A percentile compares a stretch with the other conserved stretches of the same genome.
Conservation (phyloP, 1,140 invertebrate genomes). For the Drosophila lacertosa region DNA sequence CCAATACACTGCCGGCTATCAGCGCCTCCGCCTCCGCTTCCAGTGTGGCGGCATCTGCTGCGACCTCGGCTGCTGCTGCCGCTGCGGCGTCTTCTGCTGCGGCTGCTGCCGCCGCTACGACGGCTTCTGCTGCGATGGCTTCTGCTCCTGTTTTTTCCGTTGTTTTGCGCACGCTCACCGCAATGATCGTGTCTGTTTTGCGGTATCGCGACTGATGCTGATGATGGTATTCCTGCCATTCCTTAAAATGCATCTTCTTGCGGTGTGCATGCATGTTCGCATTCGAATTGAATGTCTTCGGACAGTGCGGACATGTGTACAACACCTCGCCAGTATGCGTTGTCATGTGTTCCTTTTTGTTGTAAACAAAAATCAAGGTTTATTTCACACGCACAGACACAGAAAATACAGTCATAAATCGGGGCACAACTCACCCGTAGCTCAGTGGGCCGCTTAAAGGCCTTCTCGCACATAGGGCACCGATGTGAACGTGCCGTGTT, state of each 20-base stretch:
- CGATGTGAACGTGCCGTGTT: constrained; percentile 56
- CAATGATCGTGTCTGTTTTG: constrained; percentile 57
- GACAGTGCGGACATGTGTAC: constrained; percentile 79
- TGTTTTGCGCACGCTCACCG: constrained; percentile 63
- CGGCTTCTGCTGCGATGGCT: not conserved
- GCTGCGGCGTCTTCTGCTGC: not conserved
- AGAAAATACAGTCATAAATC: not conserved
- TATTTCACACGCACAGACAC: not conserved
- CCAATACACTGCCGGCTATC: not conserved
- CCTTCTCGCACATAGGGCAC: constrained; percentile 76
- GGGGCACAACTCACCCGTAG: constrained; percentile 41
- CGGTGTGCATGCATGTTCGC: constrained; percentile 82
- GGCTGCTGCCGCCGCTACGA: not conserved
- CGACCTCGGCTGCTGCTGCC: not conserved
- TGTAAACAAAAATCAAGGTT: not conserved
- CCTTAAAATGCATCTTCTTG: constrained; percentile 75
- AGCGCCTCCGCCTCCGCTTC: not conserved
- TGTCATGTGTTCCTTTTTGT: constrained; percentile 75
- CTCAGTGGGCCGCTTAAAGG: constrained; percentile 65
- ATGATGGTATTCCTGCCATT: constrained; percentile 69
- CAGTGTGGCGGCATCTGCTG: not conserved
- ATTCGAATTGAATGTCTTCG: constrained; percentile 78
- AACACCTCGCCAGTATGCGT: constrained; percentile 75
- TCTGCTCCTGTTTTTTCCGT: constrained; percentile 38
- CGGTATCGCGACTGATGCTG: constrained; percentile 27